Evolutionary conservation across 2,113 vertebrate species (phyloP).

Genomic region (Perca flavescens): DNA sequence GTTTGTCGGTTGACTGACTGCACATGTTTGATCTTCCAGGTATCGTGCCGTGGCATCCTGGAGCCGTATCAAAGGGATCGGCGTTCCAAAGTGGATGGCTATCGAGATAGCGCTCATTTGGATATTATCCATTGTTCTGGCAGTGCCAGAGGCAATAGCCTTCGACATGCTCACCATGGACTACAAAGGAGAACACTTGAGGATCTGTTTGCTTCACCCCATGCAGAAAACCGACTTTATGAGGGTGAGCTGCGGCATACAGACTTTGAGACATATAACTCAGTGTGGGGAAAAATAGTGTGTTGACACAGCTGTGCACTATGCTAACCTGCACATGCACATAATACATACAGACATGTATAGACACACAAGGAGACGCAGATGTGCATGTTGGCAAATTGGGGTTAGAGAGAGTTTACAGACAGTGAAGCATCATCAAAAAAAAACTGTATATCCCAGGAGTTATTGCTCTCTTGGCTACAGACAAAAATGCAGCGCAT

Average conservation of each 20-base stretch:
- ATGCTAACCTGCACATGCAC: not conserved
- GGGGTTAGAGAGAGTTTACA: conserved; percentile 27
- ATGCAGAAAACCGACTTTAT: conserved; percentile 90
- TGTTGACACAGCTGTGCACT: conserved; percentile 54
- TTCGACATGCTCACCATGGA: conserved; percentile 93
- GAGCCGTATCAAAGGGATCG: conserved; percentile 95
- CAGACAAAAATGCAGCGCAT: not conserved
- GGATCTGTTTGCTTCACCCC: conserved; percentile 92
- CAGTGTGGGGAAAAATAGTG: not conserved
- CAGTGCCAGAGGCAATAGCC: conserved; percentile 92
- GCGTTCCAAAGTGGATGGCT: conserved; percentile 94
- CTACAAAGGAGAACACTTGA: conserved; percentile 89
- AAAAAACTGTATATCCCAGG: not conserved
- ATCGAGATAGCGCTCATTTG: conserved; percentile 95
- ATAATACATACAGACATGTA: not conserved
- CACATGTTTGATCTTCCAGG: conserved; percentile 72
- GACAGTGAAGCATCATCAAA: conserved; percentile 1
- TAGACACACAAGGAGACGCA: conserved; percentile 2
- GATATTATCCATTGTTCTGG: conserved; percentile 92
- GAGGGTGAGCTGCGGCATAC: conserved; percentile 84
- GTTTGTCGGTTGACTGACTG: not conserved
- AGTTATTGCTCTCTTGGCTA: conserved; percentile 2
- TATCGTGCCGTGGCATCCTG: conserved; percentile 96
- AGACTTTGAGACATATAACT: not conserved
- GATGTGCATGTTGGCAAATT: conserved; percentile 11